A percentile compares a stretch with the other conserved stretches of the same genome.
Conservation (phyloP, 1,140 invertebrate species). For the Stegodyphus mimosarum region DNA sequence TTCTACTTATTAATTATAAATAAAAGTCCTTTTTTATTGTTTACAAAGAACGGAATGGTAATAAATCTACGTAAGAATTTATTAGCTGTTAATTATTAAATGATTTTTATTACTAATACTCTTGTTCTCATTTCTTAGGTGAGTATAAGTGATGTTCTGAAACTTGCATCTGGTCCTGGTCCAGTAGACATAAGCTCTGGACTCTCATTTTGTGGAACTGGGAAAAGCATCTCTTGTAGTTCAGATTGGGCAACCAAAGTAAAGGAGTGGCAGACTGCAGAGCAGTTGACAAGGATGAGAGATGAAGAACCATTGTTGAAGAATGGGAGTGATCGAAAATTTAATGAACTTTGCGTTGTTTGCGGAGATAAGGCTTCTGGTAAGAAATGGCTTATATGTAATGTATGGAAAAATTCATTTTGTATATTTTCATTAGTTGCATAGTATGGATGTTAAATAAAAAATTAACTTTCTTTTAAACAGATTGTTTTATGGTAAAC, state of each 20-base stretch:
- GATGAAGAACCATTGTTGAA: conserved; percentile 63
- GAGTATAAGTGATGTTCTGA: conserved; percentile 49
- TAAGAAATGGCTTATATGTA: conserved; percentile 62
- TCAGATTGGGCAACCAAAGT: conserved; percentile 66
- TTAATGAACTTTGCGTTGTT: conserved; percentile 87
- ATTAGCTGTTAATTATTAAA: too few relatives aligned
- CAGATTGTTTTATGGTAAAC: too few relatives aligned
- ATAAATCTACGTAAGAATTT: too few relatives aligned
- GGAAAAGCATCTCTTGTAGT: conserved; percentile 34
- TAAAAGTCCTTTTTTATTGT: too few relatives aligned
- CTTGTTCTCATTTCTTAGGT: conserved; percentile 10
- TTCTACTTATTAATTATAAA: too few relatives aligned
- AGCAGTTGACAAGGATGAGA: conserved; percentile 62
- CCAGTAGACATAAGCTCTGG: conserved; percentile 29
- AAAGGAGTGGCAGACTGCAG: conserved; percentile 65
- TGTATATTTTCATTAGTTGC: too few relatives aligned
- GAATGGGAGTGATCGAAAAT: conserved; percentile 58
- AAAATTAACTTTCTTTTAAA: too few relatives aligned
- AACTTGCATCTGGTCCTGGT: conserved; percentile 17
- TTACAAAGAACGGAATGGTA: too few relatives aligned
- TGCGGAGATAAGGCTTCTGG: conserved; percentile 92
- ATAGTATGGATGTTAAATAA: too few relatives aligned
- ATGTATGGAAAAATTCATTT: background rate
- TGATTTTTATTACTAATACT: too few relatives aligned
- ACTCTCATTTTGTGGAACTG: conserved; percentile 4